Evolutionary conservation across 2,888 invertebrate species (phyloP), one percentile per base, ranked within the genome.

Genomic region (Acleris holmiana): DNA sequence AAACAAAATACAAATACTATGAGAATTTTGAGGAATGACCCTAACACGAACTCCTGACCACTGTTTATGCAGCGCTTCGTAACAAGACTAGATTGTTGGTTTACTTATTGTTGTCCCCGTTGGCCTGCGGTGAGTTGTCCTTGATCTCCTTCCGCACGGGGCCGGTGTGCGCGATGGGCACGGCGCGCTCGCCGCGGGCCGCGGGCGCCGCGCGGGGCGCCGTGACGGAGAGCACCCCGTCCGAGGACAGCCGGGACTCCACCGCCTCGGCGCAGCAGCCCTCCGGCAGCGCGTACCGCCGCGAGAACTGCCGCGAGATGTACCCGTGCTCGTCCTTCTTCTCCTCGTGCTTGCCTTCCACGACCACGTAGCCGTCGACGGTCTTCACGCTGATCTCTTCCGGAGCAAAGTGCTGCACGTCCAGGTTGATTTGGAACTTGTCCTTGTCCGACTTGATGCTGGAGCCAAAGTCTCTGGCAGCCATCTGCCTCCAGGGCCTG

Each of bases 261-360:
- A 97, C 95, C 46, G 94, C 92, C 44, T 94, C 94, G 4, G 95
- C 88, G 70, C 96, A 94, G 65, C 95, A 95, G 17, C 94, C 95
- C 70, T 95, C 94, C 2, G 97, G 97, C 50, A 97, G 80, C 6
- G 93, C 83, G 77, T 96, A 97, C 57, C 95, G 94, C 19, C 97
- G 93, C 7, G 94, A 92, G 74, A 97, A 95, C 71, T 96, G 95
- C 18, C 96, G 92, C 0, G 95, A 94, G 57, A 96, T 93, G 70
- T 90, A 95, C 0, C 96, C 96, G 73, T 96, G 95, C 23, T 95
- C 94, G 72, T 96, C 96, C 67, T 94, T 93, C 73, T 94, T 95
- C 75, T 96, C 96, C 71, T 96, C 95, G 73, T 97, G 97, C 76
- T 95, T 96, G 0, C 95, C 96, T 78, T 96, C 96, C 8, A 96